These are phyloP conservation scores for Rhyacichthys aspro DNA, from an alignment of 2,797 vertebrate genomes.

Conservation along the genomic window DNA sequence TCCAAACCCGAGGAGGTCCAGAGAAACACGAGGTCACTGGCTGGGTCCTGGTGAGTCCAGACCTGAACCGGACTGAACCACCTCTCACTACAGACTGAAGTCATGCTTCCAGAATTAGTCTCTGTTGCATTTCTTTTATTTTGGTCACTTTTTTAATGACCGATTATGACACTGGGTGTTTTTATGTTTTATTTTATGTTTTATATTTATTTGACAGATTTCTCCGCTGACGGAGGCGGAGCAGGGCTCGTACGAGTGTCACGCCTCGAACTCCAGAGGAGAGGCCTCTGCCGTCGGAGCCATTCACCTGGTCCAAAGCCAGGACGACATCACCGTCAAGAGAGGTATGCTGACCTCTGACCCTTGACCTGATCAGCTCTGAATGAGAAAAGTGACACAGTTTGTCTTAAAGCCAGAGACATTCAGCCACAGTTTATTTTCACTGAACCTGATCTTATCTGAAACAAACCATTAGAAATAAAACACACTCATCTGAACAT, in stretches of 20 bases:
- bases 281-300: slow-evolving; percentile 85
- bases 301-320: slow-evolving; percentile 86
- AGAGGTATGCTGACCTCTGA: slow-evolving; percentile 73
- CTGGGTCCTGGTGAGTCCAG: slow-evolving; percentile 90
- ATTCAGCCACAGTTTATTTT: not conserved
- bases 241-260: slow-evolving; percentile 89
- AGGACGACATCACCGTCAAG: slow-evolving; percentile 80
- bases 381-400: no score
- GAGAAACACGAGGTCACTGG: slow-evolving; percentile 95
- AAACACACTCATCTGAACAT: no score
- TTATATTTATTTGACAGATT: slow-evolving; percentile 77
- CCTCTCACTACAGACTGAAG: no score
- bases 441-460: no score
- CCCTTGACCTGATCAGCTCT: not conserved
- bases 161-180: no score
- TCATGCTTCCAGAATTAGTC: no score
- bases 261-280: slow-evolving; percentile 86
- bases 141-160: no score
- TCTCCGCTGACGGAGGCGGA: slow-evolving; percentile 88
- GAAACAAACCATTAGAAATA: no score
- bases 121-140: no score
- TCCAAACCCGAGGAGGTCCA: slow-evolving; percentile 92
- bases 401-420: not conserved
- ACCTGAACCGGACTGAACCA: no score
- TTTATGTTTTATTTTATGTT: no score